Evolutionary conservation across 2,888 invertebrate species (phyloP), one percentile per base, ranked within the genome.

Genomic region (Thysanoteuthis rhombus): DNA sequence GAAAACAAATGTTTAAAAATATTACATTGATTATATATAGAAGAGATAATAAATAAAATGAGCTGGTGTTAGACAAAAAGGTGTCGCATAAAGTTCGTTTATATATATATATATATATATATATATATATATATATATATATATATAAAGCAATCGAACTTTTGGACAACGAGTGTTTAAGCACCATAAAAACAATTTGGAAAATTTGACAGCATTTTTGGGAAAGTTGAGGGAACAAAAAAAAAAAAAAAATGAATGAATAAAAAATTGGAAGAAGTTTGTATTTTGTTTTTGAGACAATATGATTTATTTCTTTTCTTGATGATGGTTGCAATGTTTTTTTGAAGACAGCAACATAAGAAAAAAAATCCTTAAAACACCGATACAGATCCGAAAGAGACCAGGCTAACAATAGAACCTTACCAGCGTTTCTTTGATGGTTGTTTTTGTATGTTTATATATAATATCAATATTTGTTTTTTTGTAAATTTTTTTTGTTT

Each of bases 231-330:
- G 75, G 75, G n/a, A n/a, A 75, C 36, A 75, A 75, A 75, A 75
- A 75, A 58, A 58, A 8, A 58, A 58, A 75, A 75, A 25, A 25
- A 36, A 36, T 75, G 75, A 75, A 75, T 36, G 12, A 75, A 75
- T 25, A 75, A 75, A n/a, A n/a, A n/a, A n/a, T 32, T 32, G 32
- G 28, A 32, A 28, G 36, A 75, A 36, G 36, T 75, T n/a, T 75
- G n/a, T 75, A 75, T n/a, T 75, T n/a, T 75, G 75, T n/a, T n/a
- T 75, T 75, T 75, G 75, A 75, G 75, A 75, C 75, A 75, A 75
- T 75, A 75, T 75, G 75, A 75, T 75, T 75, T 75, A 75, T 75
- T 75, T 75, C n/a, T 75, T 75, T 75, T 75, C 75, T 75, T 75
- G 75, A 75, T 75, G 75, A 75, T 22, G 52, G n/a, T 75, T 75